Conservation (phyloP, 2,113 vertebrate species). For the Varanus komodoensis region DNA sequence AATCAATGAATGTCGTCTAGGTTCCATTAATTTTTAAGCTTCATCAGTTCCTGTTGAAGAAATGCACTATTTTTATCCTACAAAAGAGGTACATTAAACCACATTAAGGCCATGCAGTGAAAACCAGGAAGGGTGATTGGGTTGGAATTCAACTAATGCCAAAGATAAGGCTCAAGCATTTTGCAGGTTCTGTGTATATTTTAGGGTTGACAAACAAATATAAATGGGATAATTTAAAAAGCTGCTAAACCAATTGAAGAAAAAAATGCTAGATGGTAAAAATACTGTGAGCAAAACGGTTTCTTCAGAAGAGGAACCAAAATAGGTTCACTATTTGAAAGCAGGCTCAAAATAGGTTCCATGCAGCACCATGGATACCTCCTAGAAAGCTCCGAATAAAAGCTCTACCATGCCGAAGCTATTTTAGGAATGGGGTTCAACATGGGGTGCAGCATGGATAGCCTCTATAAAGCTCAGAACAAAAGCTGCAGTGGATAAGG, state of each 20-base stretch:
- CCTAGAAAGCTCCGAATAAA: too few relatives aligned
- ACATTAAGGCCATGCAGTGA: conserved; percentile 1
- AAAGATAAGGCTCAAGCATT: not conserved
- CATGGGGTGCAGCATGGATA: too few relatives aligned
- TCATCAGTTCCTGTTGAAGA: conserved; percentile 27
- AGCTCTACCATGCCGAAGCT: too few relatives aligned
- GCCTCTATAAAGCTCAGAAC: too few relatives aligned
- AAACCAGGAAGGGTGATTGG: not conserved
- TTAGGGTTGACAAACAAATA: not conserved
- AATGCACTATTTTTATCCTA: conserved; percentile 19
- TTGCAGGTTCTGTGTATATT: not conserved
- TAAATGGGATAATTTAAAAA: not conserved
- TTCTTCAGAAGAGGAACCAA: not conserved
- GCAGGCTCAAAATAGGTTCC: too few relatives aligned
- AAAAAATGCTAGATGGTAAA: too few relatives aligned
- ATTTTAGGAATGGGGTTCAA: too few relatives aligned
- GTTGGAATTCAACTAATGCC: not conserved
- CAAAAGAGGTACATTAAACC: not conserved
- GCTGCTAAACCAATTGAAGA: not conserved
- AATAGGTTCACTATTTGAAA: not conserved
- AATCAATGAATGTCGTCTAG: conserved; percentile 29
- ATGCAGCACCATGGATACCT: too few relatives aligned
- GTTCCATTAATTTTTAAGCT: conserved; percentile 39
- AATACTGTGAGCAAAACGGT: not conserved
- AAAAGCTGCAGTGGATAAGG: too few relatives aligned